A percentile compares a stretch with the other conserved stretches of the same genome.
These are phyloP conservation scores for Prionace glauca DNA, from an alignment of 2,797 vertebrate genomes.

Conservation along the genomic window DNA sequence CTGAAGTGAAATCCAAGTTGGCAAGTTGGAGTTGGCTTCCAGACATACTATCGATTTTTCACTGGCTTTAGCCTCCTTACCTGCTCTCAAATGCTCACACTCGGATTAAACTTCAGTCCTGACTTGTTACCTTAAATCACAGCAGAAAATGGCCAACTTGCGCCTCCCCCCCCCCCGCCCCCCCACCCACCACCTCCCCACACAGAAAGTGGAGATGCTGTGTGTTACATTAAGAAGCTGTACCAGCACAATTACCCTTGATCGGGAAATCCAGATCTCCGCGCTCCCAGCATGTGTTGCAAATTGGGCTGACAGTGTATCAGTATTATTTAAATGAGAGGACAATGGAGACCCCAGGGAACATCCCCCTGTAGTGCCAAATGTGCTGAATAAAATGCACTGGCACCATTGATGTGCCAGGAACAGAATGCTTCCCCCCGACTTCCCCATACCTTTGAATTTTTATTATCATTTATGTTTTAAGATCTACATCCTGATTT, in stretches of 20 bases:
- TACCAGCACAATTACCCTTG: neutral
- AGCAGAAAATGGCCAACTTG: neutral
- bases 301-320: neutral
- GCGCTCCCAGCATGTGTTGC: neutral
- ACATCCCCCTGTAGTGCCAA: neutral
- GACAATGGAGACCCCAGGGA: neutral
- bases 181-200: neutral
- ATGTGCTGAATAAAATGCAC: neutral
- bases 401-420: neutral
- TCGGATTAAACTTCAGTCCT: neutral
- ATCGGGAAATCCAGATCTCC: neutral
- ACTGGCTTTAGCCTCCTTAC: neutral
- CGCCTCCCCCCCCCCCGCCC: too few species aligned
- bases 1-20: neutral
- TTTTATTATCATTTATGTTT: neutral
- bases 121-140: neutral
- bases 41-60: neutral
- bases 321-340: neutral
- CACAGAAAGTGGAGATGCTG: neutral
- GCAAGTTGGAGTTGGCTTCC: neutral
- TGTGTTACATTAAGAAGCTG: neutral
- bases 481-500: neutral
- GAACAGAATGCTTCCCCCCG: neutral
- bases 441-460: neutral
- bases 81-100: neutral